Evolutionary conservation across 2,797 vertebrate species (phyloP), one percentile per base, ranked within the genome.

Genomic region (Phoeniculus purpureus): DNA sequence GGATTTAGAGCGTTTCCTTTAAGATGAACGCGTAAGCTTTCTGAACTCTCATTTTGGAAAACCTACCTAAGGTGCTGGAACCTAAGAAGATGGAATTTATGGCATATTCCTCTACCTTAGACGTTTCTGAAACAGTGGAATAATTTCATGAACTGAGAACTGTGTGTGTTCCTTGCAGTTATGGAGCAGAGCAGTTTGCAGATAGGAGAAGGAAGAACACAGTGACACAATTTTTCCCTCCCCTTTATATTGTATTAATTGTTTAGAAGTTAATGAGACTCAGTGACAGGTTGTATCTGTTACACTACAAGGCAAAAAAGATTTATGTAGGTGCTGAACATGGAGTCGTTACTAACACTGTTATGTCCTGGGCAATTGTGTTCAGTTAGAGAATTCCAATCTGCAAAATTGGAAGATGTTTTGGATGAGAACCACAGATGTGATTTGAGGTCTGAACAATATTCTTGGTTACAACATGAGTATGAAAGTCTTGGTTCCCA

Each of bases 41-140:
- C 50, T 80, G 71, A 81, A 47, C 89, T 59, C 12, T 76, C 70
- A 7, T 58, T 73, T 88, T 71, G 67, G 47, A 87, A 93, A 79
- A 67, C 9, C 27, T 86, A 7, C 32, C 79, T 77, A 84, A 50
- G 37, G 6, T 84, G 9, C 23, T 14, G 68, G 26, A 43, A 81
- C 18, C 17, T 77, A 56, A 71, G 21, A n/a, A 78, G 27, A 12
- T 79, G 43, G 6, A 64, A 34, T 71, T 81, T 76, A 21, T 64
- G 52, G 34, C 51, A 8, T 2, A 4, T 78, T 60, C 26, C n/a
- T 29, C 22, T 74, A 56, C 40, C 12, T 59, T 48, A 62, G 61
- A 20, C 50, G 6, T 55, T 87, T 92, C 51, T 50, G 3, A 66
- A 90, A 47, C 23, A 60, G 45, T 10, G 65, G 5, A 74, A 7